These are phyloP conservation scores for Ennomos erosarius DNA, from an alignment of 2,888 invertebrate species.

Conservation along the genomic window DNA sequence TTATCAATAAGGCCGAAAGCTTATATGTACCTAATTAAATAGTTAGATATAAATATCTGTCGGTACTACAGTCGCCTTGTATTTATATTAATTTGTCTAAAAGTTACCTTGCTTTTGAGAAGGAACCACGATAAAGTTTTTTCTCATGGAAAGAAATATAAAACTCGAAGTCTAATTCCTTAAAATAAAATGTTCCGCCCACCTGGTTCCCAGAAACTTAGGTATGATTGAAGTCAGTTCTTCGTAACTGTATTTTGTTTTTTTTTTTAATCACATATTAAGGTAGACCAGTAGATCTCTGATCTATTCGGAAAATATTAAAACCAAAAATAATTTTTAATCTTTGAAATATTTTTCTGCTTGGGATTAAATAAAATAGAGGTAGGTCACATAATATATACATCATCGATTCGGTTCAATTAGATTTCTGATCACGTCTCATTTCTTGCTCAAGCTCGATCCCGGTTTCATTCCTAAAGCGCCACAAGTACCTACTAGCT, in stretches of 20 bases:
- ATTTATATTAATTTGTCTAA: no score
- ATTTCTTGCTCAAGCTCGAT: constrained; percentile 58
- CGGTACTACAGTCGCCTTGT: no score
- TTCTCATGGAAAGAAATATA: constrained; percentile 17
- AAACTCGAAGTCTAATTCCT: constrained; percentile 24
- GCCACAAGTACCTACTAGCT: not conserved
- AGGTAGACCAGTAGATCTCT: not conserved
- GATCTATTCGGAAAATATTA: no score
- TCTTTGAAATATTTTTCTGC: no score
- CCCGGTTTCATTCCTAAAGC: not conserved
- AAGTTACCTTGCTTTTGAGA: no score
- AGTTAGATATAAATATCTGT: no score
- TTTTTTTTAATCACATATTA: no score
- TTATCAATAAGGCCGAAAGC: no score
- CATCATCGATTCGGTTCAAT: no score
- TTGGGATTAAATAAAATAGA: no score
- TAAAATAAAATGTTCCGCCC: constrained; percentile 22
- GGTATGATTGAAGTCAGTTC: constrained; percentile 29
- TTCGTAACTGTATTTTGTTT: constrained; percentile 20
- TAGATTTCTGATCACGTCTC: constrained; percentile 58
- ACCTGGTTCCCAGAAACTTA: constrained; percentile 29
- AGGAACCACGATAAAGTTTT: constrained; percentile 1
- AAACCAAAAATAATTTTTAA: no score
- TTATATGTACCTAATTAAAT: not conserved
- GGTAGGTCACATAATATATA: no score